These are phyloP conservation scores for Otus sunia DNA, from an alignment of 2,113 vertebrate species.

Conservation along the genomic window DNA sequence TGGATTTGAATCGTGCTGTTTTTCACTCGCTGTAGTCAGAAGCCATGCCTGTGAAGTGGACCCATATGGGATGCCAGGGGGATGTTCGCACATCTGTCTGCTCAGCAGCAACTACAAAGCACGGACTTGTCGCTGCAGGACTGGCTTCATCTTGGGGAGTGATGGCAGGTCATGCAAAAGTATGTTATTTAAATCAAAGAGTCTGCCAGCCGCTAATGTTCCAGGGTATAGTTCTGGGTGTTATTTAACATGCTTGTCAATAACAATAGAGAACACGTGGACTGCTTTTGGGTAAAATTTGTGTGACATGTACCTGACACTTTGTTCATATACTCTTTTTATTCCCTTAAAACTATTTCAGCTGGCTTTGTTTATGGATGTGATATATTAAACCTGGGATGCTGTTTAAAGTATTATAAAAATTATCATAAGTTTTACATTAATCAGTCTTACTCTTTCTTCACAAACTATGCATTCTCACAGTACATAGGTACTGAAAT, in stretches of 20 bases:
- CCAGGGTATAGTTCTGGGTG: neutral
- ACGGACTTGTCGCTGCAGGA: slow-evolving; percentile 91
- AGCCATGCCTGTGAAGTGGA: slow-evolving; percentile 90
- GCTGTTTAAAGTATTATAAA: neutral
- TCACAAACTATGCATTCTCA: neutral
- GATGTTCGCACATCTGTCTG: slow-evolving; percentile 93
- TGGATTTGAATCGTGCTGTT: slow-evolving; percentile 39
- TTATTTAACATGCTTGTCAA: neutral
- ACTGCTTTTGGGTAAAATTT: neutral
- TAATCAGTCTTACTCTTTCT: neutral
- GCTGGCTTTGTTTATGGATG: neutral
- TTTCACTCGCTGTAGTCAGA: slow-evolving; percentile 77
- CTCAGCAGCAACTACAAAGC: slow-evolving; percentile 93
- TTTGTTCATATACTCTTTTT: neutral
- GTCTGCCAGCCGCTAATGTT: neutral
- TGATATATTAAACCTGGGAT: neutral
- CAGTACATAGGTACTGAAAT: neutral
- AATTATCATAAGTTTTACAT: neutral
- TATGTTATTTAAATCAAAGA: slow-evolving; percentile 75
- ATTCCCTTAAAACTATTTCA: neutral
- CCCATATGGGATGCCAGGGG: slow-evolving; percentile 83
- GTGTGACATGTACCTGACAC: accelerated
- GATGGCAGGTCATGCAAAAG: slow-evolving; percentile 97
- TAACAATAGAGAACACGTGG: neutral
- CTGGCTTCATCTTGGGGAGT: slow-evolving; percentile 86